These are phyloP conservation scores for Drosophila erecta DNA, from an alignment of 1,140 invertebrate species.

Conservation along the genomic window DNA sequence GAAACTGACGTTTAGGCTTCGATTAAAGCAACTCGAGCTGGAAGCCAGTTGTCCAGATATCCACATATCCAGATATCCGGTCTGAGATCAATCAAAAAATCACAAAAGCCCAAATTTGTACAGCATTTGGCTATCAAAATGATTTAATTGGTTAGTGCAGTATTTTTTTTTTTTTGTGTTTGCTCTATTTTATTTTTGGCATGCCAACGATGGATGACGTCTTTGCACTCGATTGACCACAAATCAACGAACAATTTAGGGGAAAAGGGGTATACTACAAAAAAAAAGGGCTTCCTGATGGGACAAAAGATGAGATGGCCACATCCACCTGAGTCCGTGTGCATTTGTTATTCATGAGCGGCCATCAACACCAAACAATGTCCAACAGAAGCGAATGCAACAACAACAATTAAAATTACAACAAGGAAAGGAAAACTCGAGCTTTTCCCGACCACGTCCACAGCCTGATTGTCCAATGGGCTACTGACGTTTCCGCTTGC, in stretches of 20 bases:
- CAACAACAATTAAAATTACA: constrained; percentile 20
- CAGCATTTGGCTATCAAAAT: constrained; percentile 75
- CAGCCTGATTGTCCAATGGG: constrained; percentile 78
- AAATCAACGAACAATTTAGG: constrained; percentile 77
- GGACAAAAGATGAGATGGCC: constrained; percentile 29
- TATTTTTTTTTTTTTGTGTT: not conserved
- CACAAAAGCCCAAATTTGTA: constrained; percentile 48
- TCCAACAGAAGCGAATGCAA: constrained; percentile 31
- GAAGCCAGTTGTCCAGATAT: constrained; percentile 3
- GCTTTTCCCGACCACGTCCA: constrained; percentile 53
- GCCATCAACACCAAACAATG: constrained; percentile 82
- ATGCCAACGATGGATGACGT: constrained; percentile 31
- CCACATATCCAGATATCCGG: constrained; percentile 5
- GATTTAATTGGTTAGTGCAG: constrained; percentile 69
- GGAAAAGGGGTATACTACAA: not conserved
- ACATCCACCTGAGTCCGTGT: constrained; percentile 57
- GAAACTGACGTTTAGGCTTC: constrained; percentile 69
- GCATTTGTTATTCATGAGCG: constrained; percentile 81
- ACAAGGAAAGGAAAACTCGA: constrained; percentile 32
- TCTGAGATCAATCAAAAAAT: constrained; percentile 65
- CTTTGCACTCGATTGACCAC: constrained; percentile 57
- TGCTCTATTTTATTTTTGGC: not conserved
- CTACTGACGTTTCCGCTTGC: constrained; percentile 78
- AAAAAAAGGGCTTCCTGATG: constrained; percentile 20
- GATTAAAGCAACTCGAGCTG: constrained; percentile 52